Evolutionary conservation across 1,140 invertebrate species (phyloP).

Genomic region (Dinoponera quadriceps): DNA sequence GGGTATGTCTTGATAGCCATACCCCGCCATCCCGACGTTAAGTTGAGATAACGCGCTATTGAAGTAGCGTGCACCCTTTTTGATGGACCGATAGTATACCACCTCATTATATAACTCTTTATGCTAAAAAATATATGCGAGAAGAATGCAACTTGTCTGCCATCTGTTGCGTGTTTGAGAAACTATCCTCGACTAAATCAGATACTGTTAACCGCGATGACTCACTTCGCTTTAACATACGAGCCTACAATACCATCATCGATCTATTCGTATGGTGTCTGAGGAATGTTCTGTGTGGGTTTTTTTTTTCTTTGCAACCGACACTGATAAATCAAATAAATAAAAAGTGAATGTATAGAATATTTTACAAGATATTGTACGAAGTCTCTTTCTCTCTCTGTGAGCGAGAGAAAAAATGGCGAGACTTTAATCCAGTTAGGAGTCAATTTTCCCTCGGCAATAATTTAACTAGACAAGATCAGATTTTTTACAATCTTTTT

Average conservation of each 20-base stretch:
- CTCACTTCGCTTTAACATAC: background rate
- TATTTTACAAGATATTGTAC: no score
- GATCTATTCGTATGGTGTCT: background rate
- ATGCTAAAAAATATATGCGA: constrained; percentile 20
- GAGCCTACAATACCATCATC: background rate
- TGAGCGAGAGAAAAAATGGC: no score
- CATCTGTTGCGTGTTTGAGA: constrained; percentile 54
- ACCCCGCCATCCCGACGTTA: constrained; percentile 82
- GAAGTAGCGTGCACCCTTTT: constrained; percentile 87
- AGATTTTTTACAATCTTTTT: no score
- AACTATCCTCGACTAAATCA: background rate
- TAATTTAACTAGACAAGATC: no score
- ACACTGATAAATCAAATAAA: background rate
- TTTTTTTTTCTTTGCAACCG: background rate
- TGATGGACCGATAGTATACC: background rate
- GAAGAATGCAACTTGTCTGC: constrained; percentile 47
- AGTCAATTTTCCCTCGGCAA: no score
- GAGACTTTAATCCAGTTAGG: no score
- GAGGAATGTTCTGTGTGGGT: background rate
- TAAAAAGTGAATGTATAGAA: no score
- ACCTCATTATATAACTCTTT: constrained; percentile 30
- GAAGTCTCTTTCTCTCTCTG: no score
- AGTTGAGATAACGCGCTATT: constrained; percentile 81
- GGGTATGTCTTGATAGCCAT: constrained; percentile 89
- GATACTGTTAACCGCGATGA: background rate